Base-by-base conservation (phyloP, 2,113 vertebrate species). In the Hemiprocne comata region DNA sequence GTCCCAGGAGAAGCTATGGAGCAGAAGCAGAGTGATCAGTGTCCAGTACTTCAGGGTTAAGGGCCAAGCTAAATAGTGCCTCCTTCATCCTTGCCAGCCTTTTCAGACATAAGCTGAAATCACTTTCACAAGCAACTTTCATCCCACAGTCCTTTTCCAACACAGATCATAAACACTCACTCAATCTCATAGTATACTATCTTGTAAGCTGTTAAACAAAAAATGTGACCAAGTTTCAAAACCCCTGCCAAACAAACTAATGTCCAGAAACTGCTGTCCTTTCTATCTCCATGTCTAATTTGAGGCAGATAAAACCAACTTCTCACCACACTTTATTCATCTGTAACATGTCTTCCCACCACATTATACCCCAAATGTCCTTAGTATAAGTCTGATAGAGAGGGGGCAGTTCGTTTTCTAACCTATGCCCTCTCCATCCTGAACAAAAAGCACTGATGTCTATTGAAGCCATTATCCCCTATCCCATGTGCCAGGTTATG, bases 291-390 rank as follows among this genome's bases (percentile, higher is more conserved):
- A 11, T 72, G 73, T 78, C 73, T 87, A 81, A 78, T 79, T 92
- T 58, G n/a, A 90, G 48, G 72, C 84, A 93, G 93, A 95, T 86
- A 90, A 94, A 90, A 90, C 55, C 66, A 65, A 23, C 26, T 66
- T 89, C 92, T 91, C 92, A 60, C 80, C 34, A 46, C 19, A 76
- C 19, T 72, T 89, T 91, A 50, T 75, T 83, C 76, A 40, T 90
- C 79, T 93, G 61, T 72, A 72, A 38, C 40, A 1, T 78, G 48
- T 92, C 73, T 78, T 96, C 73, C 66, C 65, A 93, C 77, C 61
- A 79, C 83, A 73, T 94, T 84, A 85, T 44, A 75, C 17, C n/a
- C 69, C 42, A 78, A 88, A 80, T 24, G 13, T 69, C n/a, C 69
- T 44, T 81, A 84, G 25, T 46, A 29, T 15, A 72, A 62, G 17